Percentiles rank a stretch among this genome's conserved stretches.
phyloP scores from a whole-genome alignment of 2,797 vertebrate species.

The Pipistrellus pygmaeus region DNA sequence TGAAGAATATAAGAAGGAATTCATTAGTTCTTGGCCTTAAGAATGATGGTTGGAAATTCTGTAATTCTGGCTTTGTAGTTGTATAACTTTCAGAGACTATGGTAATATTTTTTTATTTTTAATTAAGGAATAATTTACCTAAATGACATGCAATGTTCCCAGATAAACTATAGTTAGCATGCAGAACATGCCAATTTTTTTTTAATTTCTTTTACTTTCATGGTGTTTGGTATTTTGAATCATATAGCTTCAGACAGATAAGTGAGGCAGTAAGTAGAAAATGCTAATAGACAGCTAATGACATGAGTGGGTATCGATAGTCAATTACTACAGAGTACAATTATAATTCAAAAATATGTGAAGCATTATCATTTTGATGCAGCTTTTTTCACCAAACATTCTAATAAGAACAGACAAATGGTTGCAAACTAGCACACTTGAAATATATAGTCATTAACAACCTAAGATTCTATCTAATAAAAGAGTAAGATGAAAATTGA shows the following conservation, averaged over 20 bases:
- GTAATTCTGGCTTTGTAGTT: not conserved
- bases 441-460: slow-evolving; percentile 34
- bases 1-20: not conserved
- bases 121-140: slow-evolving; percentile 50
- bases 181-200: not conserved
- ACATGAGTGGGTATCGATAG: slow-evolving; percentile 63
- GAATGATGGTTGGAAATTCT: not conserved
- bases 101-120: slow-evolving; percentile 48
- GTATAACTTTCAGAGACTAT: not conserved
- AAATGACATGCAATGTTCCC: slow-evolving; percentile 43
- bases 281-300: slow-evolving; percentile 66
- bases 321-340: slow-evolving; percentile 47
- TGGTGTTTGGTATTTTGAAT: slow-evolving; percentile 61
- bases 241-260: slow-evolving; percentile 56
- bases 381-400: slow-evolving; percentile 46
- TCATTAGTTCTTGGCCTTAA: not conserved
- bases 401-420: slow-evolving; percentile 53
- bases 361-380: slow-evolving; percentile 66
- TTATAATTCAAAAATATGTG: slow-evolving; percentile 60
- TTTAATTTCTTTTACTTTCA: slow-evolving; percentile 17
- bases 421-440: not conserved
- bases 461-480: not conserved
- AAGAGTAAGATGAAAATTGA: too few relatives aligned
- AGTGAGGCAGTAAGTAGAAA: slow-evolving; percentile 54
- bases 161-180: slow-evolving; percentile 30